Percentiles rank a stretch among this genome's conserved stretches.
Conservation (phyloP, 2,797 vertebrate genomes). For the Neosilurus mollespiculum region DNA sequence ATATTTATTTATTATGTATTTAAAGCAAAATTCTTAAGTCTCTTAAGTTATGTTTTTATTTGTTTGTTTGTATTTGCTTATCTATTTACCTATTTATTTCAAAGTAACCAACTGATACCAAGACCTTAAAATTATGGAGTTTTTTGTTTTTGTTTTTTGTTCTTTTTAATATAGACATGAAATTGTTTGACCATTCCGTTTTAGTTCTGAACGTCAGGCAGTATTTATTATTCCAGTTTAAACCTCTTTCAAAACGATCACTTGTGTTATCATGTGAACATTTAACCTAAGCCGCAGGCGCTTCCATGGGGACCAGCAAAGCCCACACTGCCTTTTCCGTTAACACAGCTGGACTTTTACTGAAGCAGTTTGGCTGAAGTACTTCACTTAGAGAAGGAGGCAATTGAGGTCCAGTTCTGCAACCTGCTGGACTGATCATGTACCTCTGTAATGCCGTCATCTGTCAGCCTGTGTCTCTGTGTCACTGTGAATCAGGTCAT, state of each 20-base stretch:
- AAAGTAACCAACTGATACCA: not conserved
- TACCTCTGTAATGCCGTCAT: constrained; percentile 19
- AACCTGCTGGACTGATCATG: constrained; percentile 39
- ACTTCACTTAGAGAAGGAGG: constrained; percentile 52
- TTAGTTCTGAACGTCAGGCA: not conserved
- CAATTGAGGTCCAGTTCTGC: constrained; percentile 36
- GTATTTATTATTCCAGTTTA: constrained; percentile 12
- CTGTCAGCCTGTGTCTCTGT: constrained; percentile 24
- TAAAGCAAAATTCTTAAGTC: too few relatives aligned
- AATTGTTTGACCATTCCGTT: not conserved
- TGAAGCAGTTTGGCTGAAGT: constrained; percentile 54
- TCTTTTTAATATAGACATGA: not conserved
- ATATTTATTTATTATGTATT: too few relatives aligned
- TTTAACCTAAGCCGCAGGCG: constrained; percentile 36
- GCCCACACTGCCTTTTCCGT: constrained; percentile 56
- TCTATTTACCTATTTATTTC: not conserved
- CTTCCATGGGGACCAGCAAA: constrained; percentile 39
- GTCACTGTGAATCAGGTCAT: constrained; percentile 23
- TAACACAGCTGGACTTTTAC: constrained; percentile 70
- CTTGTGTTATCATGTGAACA: constrained; percentile 21
- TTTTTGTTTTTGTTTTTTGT: not conserved
- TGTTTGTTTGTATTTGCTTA: too few relatives aligned
- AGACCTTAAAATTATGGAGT: too few relatives aligned
- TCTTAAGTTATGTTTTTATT: not conserved
- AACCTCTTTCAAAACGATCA: constrained; percentile 12